Base-by-base conservation (phyloP, 2,797 vertebrate species). In the Argentina silus region DNA sequence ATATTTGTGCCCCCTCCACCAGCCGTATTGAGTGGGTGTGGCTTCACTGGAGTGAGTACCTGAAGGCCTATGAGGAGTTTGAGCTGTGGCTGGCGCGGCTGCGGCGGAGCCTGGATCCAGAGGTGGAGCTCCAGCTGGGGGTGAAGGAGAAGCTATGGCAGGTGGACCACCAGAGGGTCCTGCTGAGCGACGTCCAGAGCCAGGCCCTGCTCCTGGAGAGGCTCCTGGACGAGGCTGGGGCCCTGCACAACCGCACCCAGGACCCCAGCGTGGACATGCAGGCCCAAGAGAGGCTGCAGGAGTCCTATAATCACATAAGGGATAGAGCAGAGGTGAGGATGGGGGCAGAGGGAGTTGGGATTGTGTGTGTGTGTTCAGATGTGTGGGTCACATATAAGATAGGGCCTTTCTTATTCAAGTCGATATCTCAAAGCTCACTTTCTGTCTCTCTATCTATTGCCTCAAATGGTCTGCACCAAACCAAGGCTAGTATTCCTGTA, bases 21-120 rank as follows among this genome's bases (percentile, higher is more conserved):
- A 98, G 98, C 90, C 97, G 98, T 17, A 97, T 99, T 1, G 97
- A 99, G 88, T 99, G 98, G 98, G 96, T 98, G 77, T 98, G 96
- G 96, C 94, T 98, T 72, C 97, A 97, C 84, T 99, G 98, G 98
- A 95, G 89, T 0, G 98, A 99, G 82, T 98, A 97, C 86, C 91
- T 98, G 83, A 95, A 95, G 90, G 96, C 96, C 27, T 91, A 86
- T 0, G 94, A 96, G 55, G 96, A 97, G 81, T 98, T 97, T 76
- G 91, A 91, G 12, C 8, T 82, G 1, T 98, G 98, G 97, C 90
- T 98, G 89, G 87, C 85, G 21, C 95, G 89, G 85, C 94, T 95
- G 89, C 92, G 81, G 66, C 82, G 93, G 67, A 76, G 68, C 9
- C 87, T 98, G 92, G 95, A 95, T 36, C 90, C 93, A 0, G 89